phyloP scores from a whole-genome alignment of 2,888 invertebrate species.

The Drosophila monieri region DNA sequence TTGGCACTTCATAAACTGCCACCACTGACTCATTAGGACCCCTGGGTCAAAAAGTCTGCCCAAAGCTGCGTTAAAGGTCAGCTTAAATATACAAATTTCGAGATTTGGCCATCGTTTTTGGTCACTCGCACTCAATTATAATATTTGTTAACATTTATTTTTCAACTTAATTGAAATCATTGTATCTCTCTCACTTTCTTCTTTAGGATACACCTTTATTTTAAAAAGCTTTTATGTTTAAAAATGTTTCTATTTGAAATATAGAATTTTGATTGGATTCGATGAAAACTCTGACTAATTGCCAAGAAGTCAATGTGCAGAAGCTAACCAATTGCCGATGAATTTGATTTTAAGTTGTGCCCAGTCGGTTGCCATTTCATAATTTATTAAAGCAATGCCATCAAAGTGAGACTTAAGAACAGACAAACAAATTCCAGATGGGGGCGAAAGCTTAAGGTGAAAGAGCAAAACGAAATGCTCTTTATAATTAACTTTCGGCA shows the following conservation, averaged over 20 bases:
- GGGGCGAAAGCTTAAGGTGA: constrained; percentile 13
- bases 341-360: constrained; percentile 26
- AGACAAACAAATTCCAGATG: constrained; percentile 25
- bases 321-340: constrained; percentile 35
- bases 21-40: constrained; percentile 30
- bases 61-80: background rate
- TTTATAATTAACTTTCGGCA: constrained; percentile 71
- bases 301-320: constrained; percentile 9
- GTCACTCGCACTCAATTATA: background rate
- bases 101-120: background rate
- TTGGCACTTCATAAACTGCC: constrained; percentile 44
- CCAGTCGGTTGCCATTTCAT: constrained; percentile 28
- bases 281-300: constrained; percentile 26
- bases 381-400: constrained; percentile 46
- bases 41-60: constrained; percentile 12
- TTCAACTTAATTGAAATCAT: background rate
- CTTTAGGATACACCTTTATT: background rate
- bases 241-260: constrained; percentile 1
- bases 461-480: constrained; percentile 40
- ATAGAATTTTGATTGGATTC: constrained; percentile 5
- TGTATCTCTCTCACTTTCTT: constrained; percentile 1
- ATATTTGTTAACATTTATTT: background rate
- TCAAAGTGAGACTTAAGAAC: constrained; percentile 24
- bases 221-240: background rate
- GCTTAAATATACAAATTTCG: background rate